Evolutionary conservation across 2,888 invertebrate genomes (phyloP).

Genomic region (Argyresthia goedartella): DNA sequence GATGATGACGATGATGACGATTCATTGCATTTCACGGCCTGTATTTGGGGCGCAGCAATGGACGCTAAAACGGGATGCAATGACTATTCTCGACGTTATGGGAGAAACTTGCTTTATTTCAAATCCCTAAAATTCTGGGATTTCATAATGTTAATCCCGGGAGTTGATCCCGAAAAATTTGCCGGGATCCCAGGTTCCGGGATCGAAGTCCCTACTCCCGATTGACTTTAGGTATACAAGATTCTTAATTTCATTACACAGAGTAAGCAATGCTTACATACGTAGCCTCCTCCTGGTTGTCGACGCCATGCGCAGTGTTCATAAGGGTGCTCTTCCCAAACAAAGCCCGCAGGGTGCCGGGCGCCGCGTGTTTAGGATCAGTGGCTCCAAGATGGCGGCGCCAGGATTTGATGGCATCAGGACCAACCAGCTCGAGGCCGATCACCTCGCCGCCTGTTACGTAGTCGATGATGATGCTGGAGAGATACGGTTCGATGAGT

Average conservation of each 20-base stretch:
- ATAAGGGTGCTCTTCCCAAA: constrained; percentile 76
- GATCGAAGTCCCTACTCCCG: no score
- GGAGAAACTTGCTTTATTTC: no score
- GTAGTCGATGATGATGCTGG: constrained; percentile 73
- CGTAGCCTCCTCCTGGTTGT: constrained; percentile 66
- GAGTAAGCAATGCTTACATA: background rate
- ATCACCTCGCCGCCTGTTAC: constrained; percentile 80
- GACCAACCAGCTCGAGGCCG: constrained; percentile 80
- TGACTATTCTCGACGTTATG: no score
- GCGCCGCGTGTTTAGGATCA: constrained; percentile 72
- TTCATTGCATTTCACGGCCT: no score
- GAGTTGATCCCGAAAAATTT: background rate
- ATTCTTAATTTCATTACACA: no score
- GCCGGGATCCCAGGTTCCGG: no score
- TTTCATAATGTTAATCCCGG: background rate
- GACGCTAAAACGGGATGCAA: no score
- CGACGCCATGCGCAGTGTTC: constrained; percentile 81
- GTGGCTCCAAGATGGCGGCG: constrained; percentile 73
- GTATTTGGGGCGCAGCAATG: no score
- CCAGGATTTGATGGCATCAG: constrained; percentile 76
- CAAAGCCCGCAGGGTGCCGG: constrained; percentile 71
- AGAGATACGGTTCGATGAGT: background rate
- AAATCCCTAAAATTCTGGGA: no score
- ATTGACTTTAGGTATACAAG: no score
- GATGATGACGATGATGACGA: no score